A percentile compares a stretch with the other conserved stretches of the same genome.
phyloP scores from a whole-genome alignment of 2,888 invertebrate species.

The Asteroscopus sphinx region DNA sequence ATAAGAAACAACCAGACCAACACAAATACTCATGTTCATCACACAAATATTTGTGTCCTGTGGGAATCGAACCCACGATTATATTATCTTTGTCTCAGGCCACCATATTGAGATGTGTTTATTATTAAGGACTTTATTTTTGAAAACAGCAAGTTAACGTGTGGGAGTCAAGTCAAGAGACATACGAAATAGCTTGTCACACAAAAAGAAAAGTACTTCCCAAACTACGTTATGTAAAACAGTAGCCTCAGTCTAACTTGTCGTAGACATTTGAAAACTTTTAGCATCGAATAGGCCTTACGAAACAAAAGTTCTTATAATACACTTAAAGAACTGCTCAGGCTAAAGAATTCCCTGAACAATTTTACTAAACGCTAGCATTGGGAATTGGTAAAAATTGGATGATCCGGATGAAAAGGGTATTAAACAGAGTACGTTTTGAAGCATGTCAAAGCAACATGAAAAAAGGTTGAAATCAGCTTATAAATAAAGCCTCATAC shows the following conservation, averaged over 20 bases:
- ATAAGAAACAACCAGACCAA: too few relatives aligned
- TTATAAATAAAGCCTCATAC: conserved; percentile 24
- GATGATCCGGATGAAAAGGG: conserved; percentile 22
- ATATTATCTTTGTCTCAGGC: too few relatives aligned
- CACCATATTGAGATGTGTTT: too few relatives aligned
- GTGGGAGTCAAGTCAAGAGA: background rate
- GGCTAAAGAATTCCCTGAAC: conserved; percentile 8
- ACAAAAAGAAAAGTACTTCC: conserved; percentile 16
- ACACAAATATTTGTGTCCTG: too few relatives aligned
- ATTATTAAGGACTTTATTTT: too few relatives aligned
- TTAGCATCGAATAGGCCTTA: conserved; percentile 15
- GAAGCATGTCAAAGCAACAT: conserved; percentile 6
- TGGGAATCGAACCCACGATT: too few relatives aligned
- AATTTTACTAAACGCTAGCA: conserved; percentile 11
- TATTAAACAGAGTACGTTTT: conserved; percentile 13
- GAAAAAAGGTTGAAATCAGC: conserved; percentile 22
- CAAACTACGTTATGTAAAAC: conserved; percentile 36
- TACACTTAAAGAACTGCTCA: conserved; percentile 20
- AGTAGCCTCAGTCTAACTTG: conserved; percentile 19
- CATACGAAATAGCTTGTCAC: conserved; percentile 6
- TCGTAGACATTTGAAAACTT: conserved; percentile 27
- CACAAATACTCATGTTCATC: too few relatives aligned
- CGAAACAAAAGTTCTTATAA: conserved; percentile 37
- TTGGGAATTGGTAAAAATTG: conserved; percentile 1
- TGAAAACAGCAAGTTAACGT: background rate